Evolutionary conservation across 2,113 vertebrate species (phyloP).

Genomic region (Grallaria varia): DNA sequence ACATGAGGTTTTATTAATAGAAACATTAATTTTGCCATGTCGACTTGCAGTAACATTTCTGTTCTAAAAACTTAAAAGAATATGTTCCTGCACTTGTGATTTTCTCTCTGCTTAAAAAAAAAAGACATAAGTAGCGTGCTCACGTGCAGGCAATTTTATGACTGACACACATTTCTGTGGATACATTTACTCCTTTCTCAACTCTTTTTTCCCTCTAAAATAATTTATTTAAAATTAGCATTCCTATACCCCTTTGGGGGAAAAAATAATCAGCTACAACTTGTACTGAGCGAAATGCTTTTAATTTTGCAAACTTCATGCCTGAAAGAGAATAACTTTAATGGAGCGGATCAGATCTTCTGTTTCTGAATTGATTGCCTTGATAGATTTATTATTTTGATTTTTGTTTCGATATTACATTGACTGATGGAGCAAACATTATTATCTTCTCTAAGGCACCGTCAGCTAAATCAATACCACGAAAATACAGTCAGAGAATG

Average conservation of each 20-base stretch:
- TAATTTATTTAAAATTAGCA: background rate
- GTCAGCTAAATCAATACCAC: slow-evolving; percentile 57
- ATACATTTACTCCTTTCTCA: background rate
- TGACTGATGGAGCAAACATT: slow-evolving; percentile 58
- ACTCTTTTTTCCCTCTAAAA: background rate
- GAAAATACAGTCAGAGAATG: slow-evolving; percentile 40
- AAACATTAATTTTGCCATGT: slow-evolving; percentile 34
- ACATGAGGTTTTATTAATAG: slow-evolving; percentile 38
- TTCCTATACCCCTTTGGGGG: background rate
- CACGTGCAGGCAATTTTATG: background rate
- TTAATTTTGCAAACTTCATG: slow-evolving; percentile 41
- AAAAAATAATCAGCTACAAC: background rate
- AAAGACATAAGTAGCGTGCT: background rate
- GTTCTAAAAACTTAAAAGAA: slow-evolving; percentile 11
- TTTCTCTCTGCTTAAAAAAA: background rate
- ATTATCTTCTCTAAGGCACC: slow-evolving; percentile 60
- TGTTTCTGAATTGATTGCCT: slow-evolving; percentile 52
- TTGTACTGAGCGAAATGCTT: slow-evolving; percentile 17
- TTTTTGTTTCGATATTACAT: slow-evolving; percentile 61
- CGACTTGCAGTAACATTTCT: background rate
- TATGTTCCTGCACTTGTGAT: background rate
- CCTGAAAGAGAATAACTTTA: slow-evolving; percentile 29
- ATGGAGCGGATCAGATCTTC: slow-evolving; percentile 53
- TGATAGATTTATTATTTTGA: slow-evolving; percentile 62
- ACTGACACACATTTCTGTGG: background rate